Conservation (phyloP, 2,888 invertebrate genomes). For the Isotomurus palustris region DNA sequence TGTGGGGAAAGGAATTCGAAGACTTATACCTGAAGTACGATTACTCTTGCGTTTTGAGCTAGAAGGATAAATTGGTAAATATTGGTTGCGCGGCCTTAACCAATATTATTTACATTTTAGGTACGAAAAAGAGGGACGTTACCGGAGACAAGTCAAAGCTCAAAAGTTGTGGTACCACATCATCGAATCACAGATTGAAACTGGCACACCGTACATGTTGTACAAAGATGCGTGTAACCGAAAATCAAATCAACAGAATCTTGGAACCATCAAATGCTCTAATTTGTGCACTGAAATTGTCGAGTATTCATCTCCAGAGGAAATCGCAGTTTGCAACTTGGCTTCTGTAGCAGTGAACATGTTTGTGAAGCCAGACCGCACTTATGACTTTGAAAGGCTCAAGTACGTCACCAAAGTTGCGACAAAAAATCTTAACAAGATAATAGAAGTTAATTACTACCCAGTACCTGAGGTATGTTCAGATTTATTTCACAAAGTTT, state of each 20-base stretch:
- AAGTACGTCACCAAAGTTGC: slow-evolving; percentile 81
- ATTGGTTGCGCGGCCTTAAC: neutral
- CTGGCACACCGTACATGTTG: slow-evolving; percentile 96
- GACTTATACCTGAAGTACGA: slow-evolving; percentile 67
- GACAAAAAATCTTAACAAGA: slow-evolving; percentile 88
- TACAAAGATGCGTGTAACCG: slow-evolving; percentile 94
- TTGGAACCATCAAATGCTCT: slow-evolving; percentile 97
- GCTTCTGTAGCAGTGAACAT: slow-evolving; percentile 95
- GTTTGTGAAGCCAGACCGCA: slow-evolving; percentile 75
- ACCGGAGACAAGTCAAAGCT: slow-evolving; percentile 63
- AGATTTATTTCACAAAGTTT: neutral
- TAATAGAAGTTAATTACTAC: slow-evolving; percentile 94
- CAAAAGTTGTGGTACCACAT: slow-evolving; percentile 90
- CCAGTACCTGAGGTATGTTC: slow-evolving; percentile 80
- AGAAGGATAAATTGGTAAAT: neutral
- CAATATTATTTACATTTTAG: slow-evolving; percentile 48
- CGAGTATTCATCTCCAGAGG: slow-evolving; percentile 85
- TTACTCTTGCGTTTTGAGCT: neutral
- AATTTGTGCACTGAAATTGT: slow-evolving; percentile 98
- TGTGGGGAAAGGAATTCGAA: slow-evolving; percentile 95
- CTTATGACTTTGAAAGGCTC: slow-evolving; percentile 81
- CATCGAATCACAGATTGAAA: slow-evolving; percentile 91
- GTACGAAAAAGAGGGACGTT: slow-evolving; percentile 77
- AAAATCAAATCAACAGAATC: slow-evolving; percentile 95
- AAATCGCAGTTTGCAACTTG: slow-evolving; percentile 94